Evolutionary conservation across 2,888 invertebrate species (phyloP), one percentile per base, ranked within the genome.

Genomic region (Mythimna impura): DNA sequence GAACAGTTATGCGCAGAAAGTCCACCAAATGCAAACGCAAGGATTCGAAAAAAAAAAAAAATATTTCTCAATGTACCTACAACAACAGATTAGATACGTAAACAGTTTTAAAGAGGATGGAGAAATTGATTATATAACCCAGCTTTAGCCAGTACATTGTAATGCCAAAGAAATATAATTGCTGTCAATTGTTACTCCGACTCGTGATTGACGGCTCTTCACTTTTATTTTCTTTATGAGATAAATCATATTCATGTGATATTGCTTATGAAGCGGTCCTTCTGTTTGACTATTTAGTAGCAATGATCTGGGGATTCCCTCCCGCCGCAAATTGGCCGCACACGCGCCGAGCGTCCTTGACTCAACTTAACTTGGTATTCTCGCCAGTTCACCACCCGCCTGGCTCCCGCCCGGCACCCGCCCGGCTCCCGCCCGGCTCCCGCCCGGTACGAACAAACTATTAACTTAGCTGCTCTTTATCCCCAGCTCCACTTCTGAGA

Each of bases 281-380:
- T 83, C 80, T 67, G 73, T 12, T 5, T 20, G 10, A 20, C 9
- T 22, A 14, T 61, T 20, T 14, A 10, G 40, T 40, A 66, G 69
- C 17, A 34, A 61, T 30, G 66, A 60, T 54, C 73, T 69, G 83
- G 80, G 80, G 80, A 80, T 79, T 79, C 83, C 80, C 80, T 73
- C 69, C 55, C 60, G 66, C 80, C 83, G 64, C 80, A 73, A 79
- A 80, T 83, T 83, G 82, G 66, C 63, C 64, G 73, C 80, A 72
- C 80, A 60, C 83, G 73, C 73, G 40, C 66, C 34, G 57, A 36
- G 34, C 73, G 80, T 67, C 80, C 80, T 83, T 79, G 80, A 82
- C 82, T 70, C 66, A 52, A 81, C 71, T 69, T 52, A 62, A 80
- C 65, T 79, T 83, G 82, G 69, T 82, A 72, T 66, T 66, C 72